A percentile compares a stretch with the other conserved stretches of the same genome.
These are phyloP conservation scores for Channallabes apus DNA, from an alignment of 2,797 vertebrate genomes.

Conservation along the genomic window DNA sequence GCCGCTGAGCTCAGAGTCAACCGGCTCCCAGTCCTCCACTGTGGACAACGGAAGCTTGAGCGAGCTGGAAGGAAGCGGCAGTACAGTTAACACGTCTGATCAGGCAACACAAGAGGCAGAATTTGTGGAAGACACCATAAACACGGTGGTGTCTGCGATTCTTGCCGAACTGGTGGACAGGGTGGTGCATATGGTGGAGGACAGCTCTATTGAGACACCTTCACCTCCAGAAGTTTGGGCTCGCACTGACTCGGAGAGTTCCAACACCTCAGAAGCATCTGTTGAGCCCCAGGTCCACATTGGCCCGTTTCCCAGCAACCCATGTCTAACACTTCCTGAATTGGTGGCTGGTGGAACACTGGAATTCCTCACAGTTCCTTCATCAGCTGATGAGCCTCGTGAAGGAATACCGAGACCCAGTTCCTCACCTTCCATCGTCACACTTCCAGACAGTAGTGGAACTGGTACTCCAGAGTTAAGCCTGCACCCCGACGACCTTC, in stretches of 20 bases:
- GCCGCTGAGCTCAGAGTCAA: conserved; percentile 88
- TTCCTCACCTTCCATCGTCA: conserved; percentile 90
- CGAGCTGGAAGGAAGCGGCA: conserved; percentile 77
- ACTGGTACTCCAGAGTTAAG: conserved; percentile 69
- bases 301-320: conserved; percentile 56
- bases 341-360: conserved; percentile 79
- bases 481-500: conserved; percentile 73
- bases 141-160: conserved; percentile 82
- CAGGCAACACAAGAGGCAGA: conserved; percentile 17
- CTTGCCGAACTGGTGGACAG: conserved; percentile 85
- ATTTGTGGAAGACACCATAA: conserved; percentile 73
- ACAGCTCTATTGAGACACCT: conserved; percentile 62
- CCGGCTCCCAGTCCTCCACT: conserved; percentile 86
- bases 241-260: conserved; percentile 75
- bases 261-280: conserved; percentile 70
- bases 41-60: conserved; percentile 90
- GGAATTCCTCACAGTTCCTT: conserved; percentile 79
- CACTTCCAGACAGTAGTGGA: conserved; percentile 71
- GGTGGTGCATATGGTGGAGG: conserved; percentile 80
- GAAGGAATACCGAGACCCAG: conserved; percentile 85
- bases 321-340: conserved; percentile 75
- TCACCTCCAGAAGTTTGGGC: conserved; percentile 70
- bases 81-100: not conserved
- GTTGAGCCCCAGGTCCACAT: conserved; percentile 61
- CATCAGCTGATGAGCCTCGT: conserved; percentile 60